These are phyloP conservation scores for Myrmophylax atrothorax DNA, from an alignment of 2,113 vertebrate genomes.

Conservation along the genomic window DNA sequence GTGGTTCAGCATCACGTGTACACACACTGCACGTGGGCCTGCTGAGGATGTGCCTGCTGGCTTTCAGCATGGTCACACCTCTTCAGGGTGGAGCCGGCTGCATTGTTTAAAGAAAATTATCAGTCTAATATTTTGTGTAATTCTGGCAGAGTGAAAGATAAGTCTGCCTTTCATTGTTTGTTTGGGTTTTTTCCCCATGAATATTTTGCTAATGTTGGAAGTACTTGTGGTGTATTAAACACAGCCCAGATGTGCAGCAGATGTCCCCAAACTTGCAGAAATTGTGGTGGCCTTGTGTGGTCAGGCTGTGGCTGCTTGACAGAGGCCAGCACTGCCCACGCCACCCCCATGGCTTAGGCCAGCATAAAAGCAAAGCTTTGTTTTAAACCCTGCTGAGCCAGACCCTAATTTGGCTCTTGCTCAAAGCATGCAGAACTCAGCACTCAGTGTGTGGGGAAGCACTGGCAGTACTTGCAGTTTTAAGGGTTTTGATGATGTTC, in stretches of 20 bases:
- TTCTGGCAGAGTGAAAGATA: background rate
- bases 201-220: background rate
- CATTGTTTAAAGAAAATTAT: background rate
- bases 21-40: rapidly evolving
- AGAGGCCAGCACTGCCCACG: rapidly evolving
- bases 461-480: background rate
- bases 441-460: background rate
- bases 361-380: background rate
- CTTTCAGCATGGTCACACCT: background rate
- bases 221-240: rapidly evolving
- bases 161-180: background rate
- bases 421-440: rapidly evolving
- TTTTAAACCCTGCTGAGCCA: background rate
- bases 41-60: background rate
- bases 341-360: background rate
- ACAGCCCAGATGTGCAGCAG: background rate
- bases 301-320: background rate
- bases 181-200: background rate
- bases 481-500: background rate
- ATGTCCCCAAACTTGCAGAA: background rate
- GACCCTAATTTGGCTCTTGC: background rate
- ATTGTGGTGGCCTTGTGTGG: background rate
- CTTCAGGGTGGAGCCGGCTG: background rate
- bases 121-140: background rate
- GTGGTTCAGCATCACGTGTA: background rate